These are phyloP conservation scores for Neocrepidodera transversa DNA, from an alignment of 2,888 invertebrate genomes.

Conservation along the genomic window DNA sequence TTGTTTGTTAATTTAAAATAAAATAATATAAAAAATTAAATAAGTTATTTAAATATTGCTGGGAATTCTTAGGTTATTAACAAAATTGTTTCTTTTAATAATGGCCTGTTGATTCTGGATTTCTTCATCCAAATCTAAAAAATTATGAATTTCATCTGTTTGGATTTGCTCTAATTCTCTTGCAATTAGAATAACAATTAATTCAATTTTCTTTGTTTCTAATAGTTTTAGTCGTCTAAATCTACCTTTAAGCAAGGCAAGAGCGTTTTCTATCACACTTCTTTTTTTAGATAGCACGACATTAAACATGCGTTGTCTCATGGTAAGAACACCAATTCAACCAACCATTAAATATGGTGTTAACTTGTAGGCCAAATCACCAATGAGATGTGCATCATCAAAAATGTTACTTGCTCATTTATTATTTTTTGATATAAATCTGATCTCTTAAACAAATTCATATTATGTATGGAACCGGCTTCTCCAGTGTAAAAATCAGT, in stretches of 20 bases:
- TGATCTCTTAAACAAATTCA: conserved; percentile 3
- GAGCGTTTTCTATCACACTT: neutral
- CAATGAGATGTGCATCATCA: too few relatives aligned
- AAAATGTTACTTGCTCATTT: conserved; percentile 2
- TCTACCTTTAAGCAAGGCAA: too few relatives aligned
- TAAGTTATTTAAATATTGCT: too few relatives aligned
- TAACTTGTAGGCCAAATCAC: too few relatives aligned
- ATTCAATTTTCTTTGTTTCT: neutral
- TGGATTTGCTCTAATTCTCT: neutral
- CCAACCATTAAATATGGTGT: too few relatives aligned
- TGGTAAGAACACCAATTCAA: conserved; percentile 20
- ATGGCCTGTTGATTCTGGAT: neutral
- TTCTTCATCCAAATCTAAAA: neutral
- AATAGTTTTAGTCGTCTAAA: too few relatives aligned
- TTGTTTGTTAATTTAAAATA: too few relatives aligned
- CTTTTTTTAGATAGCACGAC: neutral
- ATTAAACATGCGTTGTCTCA: neutral
- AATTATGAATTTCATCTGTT: neutral
- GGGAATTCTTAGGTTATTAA: too few relatives aligned
- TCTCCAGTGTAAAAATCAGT: conserved; percentile 39
- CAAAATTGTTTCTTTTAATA: neutral
- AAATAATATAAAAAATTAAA: too few relatives aligned
- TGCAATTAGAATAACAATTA: neutral
- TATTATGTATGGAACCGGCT: conserved; percentile 33
- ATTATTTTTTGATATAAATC: conserved; percentile 5